Evolutionary conservation across 2,797 vertebrate genomes (phyloP).

Genomic region (Diglossa cyanea): DNA sequence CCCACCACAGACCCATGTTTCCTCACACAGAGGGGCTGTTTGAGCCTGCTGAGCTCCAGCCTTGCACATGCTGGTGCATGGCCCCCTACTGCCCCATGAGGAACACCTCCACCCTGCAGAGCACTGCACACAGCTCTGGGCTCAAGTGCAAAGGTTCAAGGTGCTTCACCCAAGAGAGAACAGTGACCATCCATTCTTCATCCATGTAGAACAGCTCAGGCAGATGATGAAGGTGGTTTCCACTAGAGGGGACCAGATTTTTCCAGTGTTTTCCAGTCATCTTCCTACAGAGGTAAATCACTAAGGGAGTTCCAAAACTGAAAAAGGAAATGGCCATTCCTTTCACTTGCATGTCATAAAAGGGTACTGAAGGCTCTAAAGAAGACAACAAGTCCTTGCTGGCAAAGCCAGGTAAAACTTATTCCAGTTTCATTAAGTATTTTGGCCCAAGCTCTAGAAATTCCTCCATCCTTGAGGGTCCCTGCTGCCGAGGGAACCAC

Average conservation of each 20-base stretch:
- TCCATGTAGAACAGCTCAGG: background rate
- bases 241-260: background rate
- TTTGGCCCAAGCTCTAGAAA: background rate
- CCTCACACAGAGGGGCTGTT: background rate
- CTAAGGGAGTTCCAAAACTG: background rate
- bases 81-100: accelerated
- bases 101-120: background rate
- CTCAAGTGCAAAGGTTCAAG: background rate
- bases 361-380: background rate
- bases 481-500: background rate
- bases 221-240: background rate
- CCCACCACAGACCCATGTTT: background rate
- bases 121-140: accelerated
- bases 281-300: background rate
- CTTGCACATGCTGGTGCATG: background rate
- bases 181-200: background rate
- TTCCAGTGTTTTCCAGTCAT: accelerated
- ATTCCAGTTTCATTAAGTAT: background rate
- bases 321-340: background rate
- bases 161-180: background rate
- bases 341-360: background rate
- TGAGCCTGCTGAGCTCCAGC: background rate
- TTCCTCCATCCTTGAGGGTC: background rate
- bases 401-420: background rate
- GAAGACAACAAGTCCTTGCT: background rate